Base-by-base conservation (phyloP, 2,113 vertebrate species). In the Cygnus atratus region DNA sequence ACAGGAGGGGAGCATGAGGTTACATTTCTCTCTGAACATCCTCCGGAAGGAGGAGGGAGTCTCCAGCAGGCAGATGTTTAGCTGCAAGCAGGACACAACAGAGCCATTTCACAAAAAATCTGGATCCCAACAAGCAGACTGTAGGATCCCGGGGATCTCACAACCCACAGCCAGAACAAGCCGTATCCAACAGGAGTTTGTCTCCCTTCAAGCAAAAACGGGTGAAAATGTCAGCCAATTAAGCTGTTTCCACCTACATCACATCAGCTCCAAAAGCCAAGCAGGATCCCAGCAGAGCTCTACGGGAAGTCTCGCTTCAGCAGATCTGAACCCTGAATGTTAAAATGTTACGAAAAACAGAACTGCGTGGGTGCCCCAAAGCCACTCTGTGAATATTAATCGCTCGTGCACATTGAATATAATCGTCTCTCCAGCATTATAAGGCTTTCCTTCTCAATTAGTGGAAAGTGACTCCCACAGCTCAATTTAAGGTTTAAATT, bases 211-310 rank as follows among this genome's bases (percentile, higher is more conserved):
- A 55, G 87, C 72, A 87, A 80, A 89, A 95, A 91, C 1, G 79
- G 96, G 87, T 91, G 87, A 92, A 95, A 95, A 96, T 86, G 88
- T 83, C 95, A 96, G 74, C 92, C 94, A 95, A 92, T 91, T 59
- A 80, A 89, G 81, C 74, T 84, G 75, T 77, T 83, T 41, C 93
- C 89, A 91, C 93, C 84, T 77, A 94, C 94, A 80, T 12, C 70
- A 74, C 41, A 35, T 35, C 70, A 83, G 63, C 59, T 95, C 63
- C 57, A 59, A 92, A 92, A 92, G 89, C 35, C 89, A 82, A 77
- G 67, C 17, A 62, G 6, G 37, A 94, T 68, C 44, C 75, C 92
- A 65, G 78, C 93, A 94, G 83, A 90, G 81, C 66, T 95, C 89
- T 13, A 88, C 1, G 1, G 92, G 95, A 84, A 92, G 92, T 2